Evolutionary conservation across 92 coral and sea anemone genomes (phyloP), one percentile per base, ranked within the genome.

Genomic region (Palythoa heliodiscus): DNA sequence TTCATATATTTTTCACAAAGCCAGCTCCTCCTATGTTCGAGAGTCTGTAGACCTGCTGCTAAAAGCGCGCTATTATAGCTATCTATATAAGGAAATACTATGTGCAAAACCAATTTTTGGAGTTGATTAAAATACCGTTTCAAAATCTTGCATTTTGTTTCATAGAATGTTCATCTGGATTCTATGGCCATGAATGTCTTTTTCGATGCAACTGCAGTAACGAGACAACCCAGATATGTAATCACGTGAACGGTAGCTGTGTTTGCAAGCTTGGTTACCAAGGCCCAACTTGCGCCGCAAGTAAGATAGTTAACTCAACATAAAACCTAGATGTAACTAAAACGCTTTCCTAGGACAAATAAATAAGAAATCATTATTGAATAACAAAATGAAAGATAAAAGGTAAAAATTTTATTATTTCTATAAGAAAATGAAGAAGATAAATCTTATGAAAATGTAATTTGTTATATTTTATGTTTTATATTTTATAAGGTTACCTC

Each of bases 181-280:
- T 61, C 6, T 78, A 78, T 2, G 83, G 83, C 52, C 2, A 11
- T 24, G 60, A 61, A 20, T 78, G 83, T 60, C 70, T 78, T 37
- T 37, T 35, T 17, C 17, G 22, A 38, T 78, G 83, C 23, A 61
- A 13, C 29, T 78, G 83, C 39, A 78, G 52, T 20, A 78, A 37
- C 17, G 53, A 78, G 13, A 60, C 70, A 6, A 60, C 83, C 29
- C 70, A 38, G 20, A 58, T 61, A 19, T 78, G 83, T 78, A 38
- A n/a, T 66, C 70, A 60, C 47, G 83, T 78, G 38, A 58, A 78
- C 17, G 83, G 83, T 64, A 78, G 71, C 24, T 78, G 83, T 61
- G 53, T 60, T 19, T 78, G 83, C 35, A 78, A 60, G 38, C 71
- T 71, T 8, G 83, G 83, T 13, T 78, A 25, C 25, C 70, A 78